These are phyloP conservation scores for Neolamprologus kungweensis DNA, from an alignment of 2,113 vertebrate species.

Conservation along the genomic window DNA sequence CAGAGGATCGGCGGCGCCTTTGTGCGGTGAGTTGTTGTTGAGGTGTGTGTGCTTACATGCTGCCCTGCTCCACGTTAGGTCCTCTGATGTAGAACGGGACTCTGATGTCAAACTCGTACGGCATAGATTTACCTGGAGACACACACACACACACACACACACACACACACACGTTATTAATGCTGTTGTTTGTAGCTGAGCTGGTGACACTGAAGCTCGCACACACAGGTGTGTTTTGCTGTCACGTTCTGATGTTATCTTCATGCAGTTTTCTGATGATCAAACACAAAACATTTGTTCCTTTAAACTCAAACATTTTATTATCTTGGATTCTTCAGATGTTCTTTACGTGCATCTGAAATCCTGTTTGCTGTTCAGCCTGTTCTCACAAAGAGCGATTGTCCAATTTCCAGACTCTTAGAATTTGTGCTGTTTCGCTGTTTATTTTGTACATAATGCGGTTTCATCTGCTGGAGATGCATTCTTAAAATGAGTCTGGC, in stretches of 20 bases:
- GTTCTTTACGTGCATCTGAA: background rate
- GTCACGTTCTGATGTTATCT: background rate
- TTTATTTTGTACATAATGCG: background rate
- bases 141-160: background rate
- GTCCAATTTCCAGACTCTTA: background rate
- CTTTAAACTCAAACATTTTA: background rate
- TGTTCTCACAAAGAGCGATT: background rate
- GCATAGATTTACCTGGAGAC: slow-evolving; percentile 84
- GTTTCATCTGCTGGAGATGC: background rate
- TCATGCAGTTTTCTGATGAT: background rate
- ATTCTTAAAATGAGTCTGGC: background rate
- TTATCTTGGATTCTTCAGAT: background rate
- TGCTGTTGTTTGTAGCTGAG: background rate
- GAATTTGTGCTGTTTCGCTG: background rate
- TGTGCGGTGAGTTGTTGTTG: accelerated
- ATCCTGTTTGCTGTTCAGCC: background rate
- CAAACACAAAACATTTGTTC: background rate
- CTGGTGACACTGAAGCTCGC: background rate
- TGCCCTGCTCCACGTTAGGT: slow-evolving; percentile 89
- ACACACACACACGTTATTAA: background rate
- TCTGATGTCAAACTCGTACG: slow-evolving; percentile 95
- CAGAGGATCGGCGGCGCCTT: no score
- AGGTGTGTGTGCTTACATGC: slow-evolving; percentile 59
- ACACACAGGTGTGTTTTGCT: background rate
- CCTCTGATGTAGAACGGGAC: slow-evolving; percentile 93